These are phyloP conservation scores for Synanthedon vespiformis DNA, from an alignment of 2,888 invertebrate species.

Conservation along the genomic window DNA sequence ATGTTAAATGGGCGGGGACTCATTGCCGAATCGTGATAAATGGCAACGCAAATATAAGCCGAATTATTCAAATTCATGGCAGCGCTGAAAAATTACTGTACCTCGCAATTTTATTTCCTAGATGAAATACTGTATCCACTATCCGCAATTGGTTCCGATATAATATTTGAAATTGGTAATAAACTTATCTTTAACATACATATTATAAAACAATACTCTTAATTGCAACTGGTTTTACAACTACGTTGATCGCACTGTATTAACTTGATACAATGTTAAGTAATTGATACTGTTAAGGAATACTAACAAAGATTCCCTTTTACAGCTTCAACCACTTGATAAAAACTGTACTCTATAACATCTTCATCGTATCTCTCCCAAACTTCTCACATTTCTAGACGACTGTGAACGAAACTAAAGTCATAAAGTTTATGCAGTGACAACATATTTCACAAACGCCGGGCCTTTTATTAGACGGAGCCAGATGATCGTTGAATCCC, in stretches of 20 bases:
- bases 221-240: too few relatives aligned
- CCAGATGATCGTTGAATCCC: slow-evolving; percentile 50
- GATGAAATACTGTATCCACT: too few relatives aligned
- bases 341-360: slow-evolving; percentile 22
- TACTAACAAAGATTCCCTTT: too few relatives aligned
- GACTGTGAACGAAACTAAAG: slow-evolving; percentile 36
- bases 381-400: slow-evolving; percentile 43
- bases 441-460: slow-evolving; percentile 61
- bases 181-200: too few relatives aligned
- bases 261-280: too few relatives aligned
- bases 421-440: slow-evolving; percentile 67
- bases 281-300: too few relatives aligned
- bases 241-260: too few relatives aligned
- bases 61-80: slow-evolving; percentile 53
- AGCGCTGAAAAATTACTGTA: slow-evolving; percentile 43
- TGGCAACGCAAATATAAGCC: slow-evolving; percentile 41
- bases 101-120: too few relatives aligned
- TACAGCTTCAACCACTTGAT: slow-evolving; percentile 21
- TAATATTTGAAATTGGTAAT: too few relatives aligned
- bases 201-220: too few relatives aligned
- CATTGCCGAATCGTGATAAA: slow-evolving; percentile 9
- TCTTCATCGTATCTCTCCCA: slow-evolving; percentile 25
- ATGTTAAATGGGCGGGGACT: slow-evolving; percentile 8
- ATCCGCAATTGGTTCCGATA: too few relatives aligned
- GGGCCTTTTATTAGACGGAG: slow-evolving; percentile 57